These are phyloP conservation scores for Thalpophila matura DNA, from an alignment of 2,888 invertebrate genomes.

Conservation along the genomic window DNA sequence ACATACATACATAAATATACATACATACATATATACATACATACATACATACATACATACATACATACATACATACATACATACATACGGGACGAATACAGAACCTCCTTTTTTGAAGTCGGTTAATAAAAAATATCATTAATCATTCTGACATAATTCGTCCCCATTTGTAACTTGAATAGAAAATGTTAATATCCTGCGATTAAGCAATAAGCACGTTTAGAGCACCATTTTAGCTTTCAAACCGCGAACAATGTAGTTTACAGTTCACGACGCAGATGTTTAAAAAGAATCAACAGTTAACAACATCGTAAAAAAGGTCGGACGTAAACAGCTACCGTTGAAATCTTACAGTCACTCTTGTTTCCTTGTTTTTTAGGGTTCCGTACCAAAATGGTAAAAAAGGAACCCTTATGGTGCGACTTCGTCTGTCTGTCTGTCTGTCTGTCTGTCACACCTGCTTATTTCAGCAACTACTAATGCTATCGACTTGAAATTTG, in stretches of 20 bases:
- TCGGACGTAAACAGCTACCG: conserved; percentile 85
- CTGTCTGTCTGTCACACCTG: too few relatives aligned
- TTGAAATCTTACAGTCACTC: conserved; percentile 87
- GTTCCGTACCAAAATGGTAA: too few relatives aligned
- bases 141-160: conserved; percentile 21
- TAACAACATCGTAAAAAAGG: conserved; percentile 89
- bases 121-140: conserved; percentile 4
- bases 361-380: conserved; percentile 70
- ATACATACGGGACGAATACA: too few relatives aligned
- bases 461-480: too few relatives aligned
- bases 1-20: too few relatives aligned
- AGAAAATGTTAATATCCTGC: conserved; percentile 48
- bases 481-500: too few relatives aligned
- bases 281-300: conserved; percentile 90
- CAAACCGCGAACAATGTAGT: conserved; percentile 85
- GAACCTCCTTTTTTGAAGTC: too few relatives aligned
- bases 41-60: too few relatives aligned
- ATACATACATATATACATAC: too few relatives aligned
- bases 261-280: conserved; percentile 86
- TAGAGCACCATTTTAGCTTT: conserved; percentile 77
- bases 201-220: conserved; percentile 63
- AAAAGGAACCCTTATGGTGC: too few relatives aligned
- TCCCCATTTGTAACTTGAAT: conserved; percentile 20
- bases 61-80: too few relatives aligned
- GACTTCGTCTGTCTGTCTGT: too few relatives aligned